Evolutionary conservation across 2,888 invertebrate species (phyloP).

Genomic region (Drosophila borealis): DNA sequence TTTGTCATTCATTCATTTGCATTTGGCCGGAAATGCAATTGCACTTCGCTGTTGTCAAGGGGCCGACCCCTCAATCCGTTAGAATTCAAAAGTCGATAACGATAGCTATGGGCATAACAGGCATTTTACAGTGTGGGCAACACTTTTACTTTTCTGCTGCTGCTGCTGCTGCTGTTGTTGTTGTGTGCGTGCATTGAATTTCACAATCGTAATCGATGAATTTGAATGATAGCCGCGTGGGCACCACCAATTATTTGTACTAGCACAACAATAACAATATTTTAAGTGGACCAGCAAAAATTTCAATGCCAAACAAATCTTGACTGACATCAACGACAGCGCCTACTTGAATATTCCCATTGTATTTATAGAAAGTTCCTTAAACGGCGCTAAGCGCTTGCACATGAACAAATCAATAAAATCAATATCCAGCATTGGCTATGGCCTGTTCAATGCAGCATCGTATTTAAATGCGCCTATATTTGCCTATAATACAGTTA

Average conservation of each 20-base stretch:
- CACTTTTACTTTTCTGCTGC: constrained; percentile 51
- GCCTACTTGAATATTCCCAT: constrained; percentile 5
- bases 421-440: neutral
- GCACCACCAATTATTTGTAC: constrained; percentile 30
- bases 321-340: constrained; percentile 4
- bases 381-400: neutral
- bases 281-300: constrained; percentile 20
- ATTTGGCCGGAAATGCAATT: neutral
- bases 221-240: constrained; percentile 52
- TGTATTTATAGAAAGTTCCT: neutral
- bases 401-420: constrained; percentile 17
- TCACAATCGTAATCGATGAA: constrained; percentile 53
- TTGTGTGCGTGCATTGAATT: constrained; percentile 17
- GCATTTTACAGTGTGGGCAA: constrained; percentile 28
- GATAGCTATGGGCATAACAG: constrained; percentile 4
- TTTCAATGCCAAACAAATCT: constrained; percentile 51
- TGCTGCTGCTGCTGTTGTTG: neutral
- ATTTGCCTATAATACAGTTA: neutral
- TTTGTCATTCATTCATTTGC: constrained; percentile 13
- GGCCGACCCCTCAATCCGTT: neutral
- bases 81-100: constrained; percentile 30
- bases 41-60: neutral
- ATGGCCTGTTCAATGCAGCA: neutral
- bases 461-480: neutral
- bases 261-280: neutral